Evolutionary conservation across 2,113 vertebrate genomes (phyloP), one percentile per base, ranked within the genome.

Genomic region (Okapia johnstoni): DNA sequence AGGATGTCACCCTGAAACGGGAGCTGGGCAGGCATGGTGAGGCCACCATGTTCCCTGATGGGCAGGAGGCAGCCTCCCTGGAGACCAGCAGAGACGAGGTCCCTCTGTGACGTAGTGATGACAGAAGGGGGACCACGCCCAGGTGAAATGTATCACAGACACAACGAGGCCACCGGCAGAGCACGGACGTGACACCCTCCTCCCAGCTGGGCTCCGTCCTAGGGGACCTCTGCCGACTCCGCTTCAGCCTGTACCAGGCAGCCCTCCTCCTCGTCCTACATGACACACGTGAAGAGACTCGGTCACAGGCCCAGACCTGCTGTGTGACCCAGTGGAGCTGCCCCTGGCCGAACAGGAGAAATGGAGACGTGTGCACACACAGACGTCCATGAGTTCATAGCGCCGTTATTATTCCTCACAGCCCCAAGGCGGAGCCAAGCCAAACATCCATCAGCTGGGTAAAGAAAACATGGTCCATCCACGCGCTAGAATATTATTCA

Each of bases 401-500:
- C 57, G 1, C 4, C 25, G 33, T 16, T 17, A 2, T 1, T 5
- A 36, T 36, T 50, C 48, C 2, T 4, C 25, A 19, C n/a, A 16
- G 48, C n/a, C 11, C 36, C 17, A 12, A 23, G 19, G 26, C 3
- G 5, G 58, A 16, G 7, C 23, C n/a, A 5, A 3, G 26, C 25
- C n/a, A 16, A 23, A 30, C 1, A 1, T 19, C 90, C 17, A 1
- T 2, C 2, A 9, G 8, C n/a, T 5, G 23, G 61, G 8, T 13
- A 15, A 9, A 33, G 17, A 13, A 0, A 16, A 8, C 1, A 23
- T 17, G 14, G 21, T 12, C 43, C 4, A 2, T 28, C 10, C 15
- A 3, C 0, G 1, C 6, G 1, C 5, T 3, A 12, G 33, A 6
- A 7, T 13, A 5, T 54, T 1, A 10, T 66, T 70, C 48, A 28